Percentiles rank a stretch among this genome's conserved stretches.
Conservation (phyloP, 2,113 vertebrate species). For the Thamnaconus septentrionalis region DNA sequence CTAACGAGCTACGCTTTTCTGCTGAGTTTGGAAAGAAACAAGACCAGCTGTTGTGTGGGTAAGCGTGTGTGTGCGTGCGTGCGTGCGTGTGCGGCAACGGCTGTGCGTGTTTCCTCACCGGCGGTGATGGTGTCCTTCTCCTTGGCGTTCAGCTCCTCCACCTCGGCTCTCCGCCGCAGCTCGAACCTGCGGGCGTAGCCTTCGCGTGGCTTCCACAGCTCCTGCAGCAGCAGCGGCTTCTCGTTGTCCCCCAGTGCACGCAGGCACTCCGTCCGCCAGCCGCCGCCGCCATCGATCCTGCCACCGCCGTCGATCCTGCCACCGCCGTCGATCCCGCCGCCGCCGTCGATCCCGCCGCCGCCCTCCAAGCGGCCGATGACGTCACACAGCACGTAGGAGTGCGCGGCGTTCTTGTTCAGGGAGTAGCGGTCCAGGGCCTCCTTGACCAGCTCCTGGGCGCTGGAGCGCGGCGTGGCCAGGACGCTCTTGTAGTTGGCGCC, state of each 20-base stretch:
- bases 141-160: conserved; percentile 87
- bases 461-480: conserved; percentile 87
- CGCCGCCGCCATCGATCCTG: conserved; percentile 3
- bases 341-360: conserved; percentile 36
- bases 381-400: conserved; percentile 87
- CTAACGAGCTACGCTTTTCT: conserved; percentile 53
- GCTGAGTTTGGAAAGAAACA: not conserved
- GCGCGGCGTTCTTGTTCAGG: conserved; percentile 79
- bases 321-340: conserved; percentile 3
- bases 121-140: conserved; percentile 93
- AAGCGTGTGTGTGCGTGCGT: conserved; percentile 9
- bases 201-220: conserved; percentile 92
- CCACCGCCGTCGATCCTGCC: conserved; percentile 33
- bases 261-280: conserved; percentile 85
- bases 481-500: conserved; percentile 97
- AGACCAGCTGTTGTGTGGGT: conserved; percentile 31
- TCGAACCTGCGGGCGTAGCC: conserved; percentile 91
- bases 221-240: conserved; percentile 91
- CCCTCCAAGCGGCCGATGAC: conserved; percentile 86
- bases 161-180: conserved; percentile 84
- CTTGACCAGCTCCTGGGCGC: conserved; percentile 87
- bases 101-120: conserved; percentile 75
- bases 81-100: conserved; percentile 4
- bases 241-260: conserved; percentile 88
- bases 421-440: conserved; percentile 93